Base-by-base conservation (phyloP, 2,113 vertebrate species). In the Piprites chloris region DNA sequence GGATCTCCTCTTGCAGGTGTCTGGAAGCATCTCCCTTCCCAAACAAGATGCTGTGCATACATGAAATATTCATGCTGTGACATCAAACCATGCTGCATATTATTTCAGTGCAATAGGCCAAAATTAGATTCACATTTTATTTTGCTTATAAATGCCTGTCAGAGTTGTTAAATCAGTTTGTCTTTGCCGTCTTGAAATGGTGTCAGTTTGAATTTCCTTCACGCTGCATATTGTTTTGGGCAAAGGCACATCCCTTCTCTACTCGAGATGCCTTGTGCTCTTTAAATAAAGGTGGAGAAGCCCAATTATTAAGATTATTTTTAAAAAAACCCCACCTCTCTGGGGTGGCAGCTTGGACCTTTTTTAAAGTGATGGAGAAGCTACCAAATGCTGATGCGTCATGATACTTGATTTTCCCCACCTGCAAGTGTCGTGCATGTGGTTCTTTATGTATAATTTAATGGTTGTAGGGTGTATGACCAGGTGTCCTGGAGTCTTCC, bases 91-190 rank as follows among this genome's bases (percentile, higher is more conserved):
- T 28, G 85, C 63, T 85, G 85, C 78, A 63, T 44, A 44, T 94
- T 91, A 94, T 94, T 94, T 91, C 69, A 14, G 95, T 56, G 61
- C n/a, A 30, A 65, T 3, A 82, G 81, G 85, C 82, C 94, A 92
- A 89, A 97, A 97, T 95, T 90, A 95, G 89, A 95, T 95, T 82
- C 85, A 3, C 93, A 87, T 97, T 96, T 96, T 96, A 94, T 96
- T 97, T 96, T 86, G 66, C 90, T 95, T 96, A 93, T 94, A 94
- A 96, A 82, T 90, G 90, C 90, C 94, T 92, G 91, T 96, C 96
- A 97, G 94, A 85, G 66, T 24, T 86, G 81, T 67, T 97, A 96
- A 92, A 96, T 96, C 95, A 76, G 93, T 93, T 95, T 95, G 89
- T 82, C 94, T 94, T 50, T 79, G 84, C 90, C 21, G 67, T 69